Conservation (phyloP, 2,888 invertebrate species). For the Macaria liturata region DNA sequence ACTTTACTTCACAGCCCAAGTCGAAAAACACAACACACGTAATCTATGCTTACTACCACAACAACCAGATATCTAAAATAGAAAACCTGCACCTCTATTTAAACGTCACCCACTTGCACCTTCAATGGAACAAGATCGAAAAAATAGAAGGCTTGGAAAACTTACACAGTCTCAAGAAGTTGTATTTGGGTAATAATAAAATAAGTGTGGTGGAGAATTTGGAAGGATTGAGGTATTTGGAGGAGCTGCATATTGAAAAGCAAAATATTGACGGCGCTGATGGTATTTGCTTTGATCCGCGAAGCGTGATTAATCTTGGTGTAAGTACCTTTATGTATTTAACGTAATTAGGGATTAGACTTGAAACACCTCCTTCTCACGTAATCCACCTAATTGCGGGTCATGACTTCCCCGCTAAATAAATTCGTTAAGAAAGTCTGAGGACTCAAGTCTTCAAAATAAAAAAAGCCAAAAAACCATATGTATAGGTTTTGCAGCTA, state of each 20-base stretch:
- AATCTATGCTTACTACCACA: slow-evolving; percentile 89
- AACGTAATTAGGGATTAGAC: no score
- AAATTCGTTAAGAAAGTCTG: no score
- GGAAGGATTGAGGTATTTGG: slow-evolving; percentile 81
- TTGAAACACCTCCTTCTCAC: no score
- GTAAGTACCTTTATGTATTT: no score
- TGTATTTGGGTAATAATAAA: slow-evolving; percentile 88
- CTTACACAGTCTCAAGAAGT: slow-evolving; percentile 87
- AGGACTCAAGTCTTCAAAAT: no score
- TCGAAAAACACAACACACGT: slow-evolving; percentile 70
- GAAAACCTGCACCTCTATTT: slow-evolving; percentile 86
- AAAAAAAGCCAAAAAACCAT: no score
- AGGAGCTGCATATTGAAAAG: slow-evolving; percentile 87
- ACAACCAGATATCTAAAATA: slow-evolving; percentile 90
- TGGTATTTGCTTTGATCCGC: slow-evolving; percentile 86
- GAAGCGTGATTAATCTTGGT: slow-evolving; percentile 81
- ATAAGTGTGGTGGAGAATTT: slow-evolving; percentile 88
- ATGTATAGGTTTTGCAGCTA: no score
- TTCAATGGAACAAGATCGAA: slow-evolving; percentile 90
- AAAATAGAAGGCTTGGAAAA: slow-evolving; percentile 86
- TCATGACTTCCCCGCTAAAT: no score
- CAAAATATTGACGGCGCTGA: slow-evolving; percentile 83
- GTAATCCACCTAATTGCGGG: no score
- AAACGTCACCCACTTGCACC: slow-evolving; percentile 87
- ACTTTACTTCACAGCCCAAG: slow-evolving; percentile 62